Conservation (phyloP, 37 sponge, comb jelly and placozoan genomes). For the Ianthella basta region DNA sequence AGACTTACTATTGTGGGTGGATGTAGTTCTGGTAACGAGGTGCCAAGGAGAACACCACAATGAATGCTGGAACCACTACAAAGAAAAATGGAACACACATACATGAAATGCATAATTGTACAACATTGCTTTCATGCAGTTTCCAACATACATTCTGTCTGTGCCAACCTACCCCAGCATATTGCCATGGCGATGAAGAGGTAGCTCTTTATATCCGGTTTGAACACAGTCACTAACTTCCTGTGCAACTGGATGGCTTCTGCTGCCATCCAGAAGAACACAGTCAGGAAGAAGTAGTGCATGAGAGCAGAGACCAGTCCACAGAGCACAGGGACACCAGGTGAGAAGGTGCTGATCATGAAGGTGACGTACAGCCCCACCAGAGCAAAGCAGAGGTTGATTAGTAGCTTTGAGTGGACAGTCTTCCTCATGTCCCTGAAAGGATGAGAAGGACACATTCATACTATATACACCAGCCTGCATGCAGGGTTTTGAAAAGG, state of each 20-base stretch:
- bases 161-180: conserved; percentile 20
- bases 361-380: conserved; percentile 55
- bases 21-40: no score
- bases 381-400: conserved; percentile 64
- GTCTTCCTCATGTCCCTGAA: conserved; percentile 44
- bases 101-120: neutral
- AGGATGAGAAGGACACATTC: neutral
- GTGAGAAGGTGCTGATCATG: conserved; percentile 21
- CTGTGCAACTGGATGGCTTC: conserved; percentile 3
- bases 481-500: no score
- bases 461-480: no score
- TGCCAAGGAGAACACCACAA: no score
- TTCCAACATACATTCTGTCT: no score
- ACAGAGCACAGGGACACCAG: neutral
- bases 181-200: neutral
- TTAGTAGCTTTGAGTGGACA: conserved; percentile 46
- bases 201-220: conserved; percentile 12
- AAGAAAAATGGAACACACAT: neutral
- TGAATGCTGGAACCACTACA: conserved; percentile 8
- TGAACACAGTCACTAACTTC: conserved; percentile 13
- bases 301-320: neutral
- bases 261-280: conserved; percentile 10
- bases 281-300: conserved; percentile 24
- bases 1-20: no score
- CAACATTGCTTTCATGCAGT: no score